Evolutionary conservation across 2,113 vertebrate genomes (phyloP).

Genomic region (Mus musculus): DNA sequence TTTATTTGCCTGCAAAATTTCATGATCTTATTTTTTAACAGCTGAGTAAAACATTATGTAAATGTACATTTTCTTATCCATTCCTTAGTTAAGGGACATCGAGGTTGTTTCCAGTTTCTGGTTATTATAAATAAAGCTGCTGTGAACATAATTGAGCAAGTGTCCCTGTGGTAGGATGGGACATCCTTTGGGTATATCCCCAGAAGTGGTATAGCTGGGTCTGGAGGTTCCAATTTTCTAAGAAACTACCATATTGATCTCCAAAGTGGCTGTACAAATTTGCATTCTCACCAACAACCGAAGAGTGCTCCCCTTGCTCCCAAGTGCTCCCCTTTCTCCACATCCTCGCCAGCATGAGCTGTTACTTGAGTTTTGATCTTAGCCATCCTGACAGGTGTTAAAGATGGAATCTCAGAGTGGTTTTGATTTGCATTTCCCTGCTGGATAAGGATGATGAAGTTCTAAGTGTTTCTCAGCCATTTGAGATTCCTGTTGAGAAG

Average conservation of each 20-base stretch:
- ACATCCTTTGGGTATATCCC: background rate
- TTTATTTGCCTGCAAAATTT: background rate
- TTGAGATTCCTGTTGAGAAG: background rate
- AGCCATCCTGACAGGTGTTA: background rate
- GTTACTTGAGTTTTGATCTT: background rate
- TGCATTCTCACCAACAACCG: background rate
- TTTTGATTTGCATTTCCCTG: background rate
- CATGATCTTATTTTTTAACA: background rate
- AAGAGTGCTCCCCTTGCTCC: background rate
- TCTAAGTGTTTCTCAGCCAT: background rate
- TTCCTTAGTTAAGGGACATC: background rate
- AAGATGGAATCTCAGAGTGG: background rate
- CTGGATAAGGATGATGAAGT: background rate
- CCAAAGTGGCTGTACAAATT: background rate
- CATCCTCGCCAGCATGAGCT: background rate
- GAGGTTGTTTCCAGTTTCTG: background rate
- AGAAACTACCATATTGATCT: background rate
- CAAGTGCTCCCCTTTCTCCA: background rate
- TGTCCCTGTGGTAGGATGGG: background rate
- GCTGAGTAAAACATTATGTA: background rate
- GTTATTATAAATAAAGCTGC: background rate
- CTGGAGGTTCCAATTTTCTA: background rate
- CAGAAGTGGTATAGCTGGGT: background rate
- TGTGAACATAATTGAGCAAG: background rate
- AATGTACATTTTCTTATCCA: background rate